Evolutionary conservation across 2,888 invertebrate genomes (phyloP).

Genomic region (Linnaemya vulpina): DNA sequence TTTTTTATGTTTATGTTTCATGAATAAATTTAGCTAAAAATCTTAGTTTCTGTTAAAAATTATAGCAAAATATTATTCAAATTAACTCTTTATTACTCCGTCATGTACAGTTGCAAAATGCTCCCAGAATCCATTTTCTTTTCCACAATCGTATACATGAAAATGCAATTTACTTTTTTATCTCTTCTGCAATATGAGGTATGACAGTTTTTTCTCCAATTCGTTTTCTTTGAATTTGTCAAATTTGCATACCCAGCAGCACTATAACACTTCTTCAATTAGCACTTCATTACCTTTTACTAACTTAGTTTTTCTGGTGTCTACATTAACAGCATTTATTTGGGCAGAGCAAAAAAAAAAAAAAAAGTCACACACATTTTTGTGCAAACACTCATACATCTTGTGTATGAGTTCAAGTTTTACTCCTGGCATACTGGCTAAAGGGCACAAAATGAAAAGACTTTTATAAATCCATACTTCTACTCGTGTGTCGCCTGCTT

Average conservation of each 20-base stretch:
- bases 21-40: too few species aligned
- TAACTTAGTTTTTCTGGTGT: constrained; percentile 41
- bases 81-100: too few species aligned
- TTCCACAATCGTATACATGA: background rate
- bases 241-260: constrained; percentile 16
- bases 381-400: background rate
- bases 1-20: too few species aligned
- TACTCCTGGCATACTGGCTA: constrained; percentile 30
- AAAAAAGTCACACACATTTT: constrained; percentile 12
- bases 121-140: background rate
- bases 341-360: too few species aligned
- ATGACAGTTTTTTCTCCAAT: background rate
- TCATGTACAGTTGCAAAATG: too few species aligned
- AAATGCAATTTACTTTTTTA: background rate
- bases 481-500: constrained; percentile 10
- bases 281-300: constrained; percentile 20
- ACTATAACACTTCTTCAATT: constrained; percentile 27
- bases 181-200: background rate
- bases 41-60: too few species aligned
- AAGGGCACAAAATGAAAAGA: constrained; percentile 7
- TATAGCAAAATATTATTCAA: too few species aligned
- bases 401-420: constrained; percentile 11
- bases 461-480: constrained; percentile 23
- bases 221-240: background rate
- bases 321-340: constrained; percentile 25